phyloP scores from a whole-genome alignment of 2,888 invertebrate species.

The Barypeithes pellucidus region DNA sequence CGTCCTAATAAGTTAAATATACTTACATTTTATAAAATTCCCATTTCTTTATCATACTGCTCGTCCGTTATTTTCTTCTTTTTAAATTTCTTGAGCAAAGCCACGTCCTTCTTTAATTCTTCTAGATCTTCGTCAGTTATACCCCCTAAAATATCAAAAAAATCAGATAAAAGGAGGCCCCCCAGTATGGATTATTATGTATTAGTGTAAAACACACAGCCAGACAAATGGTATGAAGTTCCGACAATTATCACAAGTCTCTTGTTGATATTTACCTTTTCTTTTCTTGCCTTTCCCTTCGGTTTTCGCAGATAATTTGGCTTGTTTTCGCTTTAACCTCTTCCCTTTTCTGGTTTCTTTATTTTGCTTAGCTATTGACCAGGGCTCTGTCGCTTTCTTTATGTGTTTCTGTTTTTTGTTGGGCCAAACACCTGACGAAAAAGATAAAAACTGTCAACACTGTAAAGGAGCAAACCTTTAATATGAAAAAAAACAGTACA shows the following conservation, averaged over 20 bases:
- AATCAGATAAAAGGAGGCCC: no score
- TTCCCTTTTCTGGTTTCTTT: slow-evolving; percentile 79
- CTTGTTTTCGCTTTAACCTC: slow-evolving; percentile 76
- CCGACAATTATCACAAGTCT: no score
- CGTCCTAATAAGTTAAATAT: background rate
- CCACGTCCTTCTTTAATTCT: slow-evolving; percentile 86
- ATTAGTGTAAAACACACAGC: no score
- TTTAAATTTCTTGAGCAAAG: slow-evolving; percentile 89
- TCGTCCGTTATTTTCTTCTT: slow-evolving; percentile 84
- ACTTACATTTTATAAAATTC: slow-evolving; percentile 60
- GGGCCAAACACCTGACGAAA: slow-evolving; percentile 66
- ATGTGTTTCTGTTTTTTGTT: slow-evolving; percentile 67
- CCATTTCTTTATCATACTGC: slow-evolving; percentile 79
- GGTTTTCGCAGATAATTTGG: slow-evolving; percentile 72
- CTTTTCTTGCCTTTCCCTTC: slow-evolving; percentile 69
- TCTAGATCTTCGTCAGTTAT: slow-evolving; percentile 83
- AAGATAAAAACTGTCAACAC: no score
- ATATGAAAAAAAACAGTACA: no score
- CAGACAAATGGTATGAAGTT: slow-evolving; percentile 2
- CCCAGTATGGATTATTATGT: no score
- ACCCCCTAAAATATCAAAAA: slow-evolving; percentile 59
- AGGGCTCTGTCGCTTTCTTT: slow-evolving; percentile 79
- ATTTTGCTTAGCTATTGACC: slow-evolving; percentile 84
- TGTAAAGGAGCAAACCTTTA: no score
- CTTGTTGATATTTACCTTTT: slow-evolving; percentile 64